These are phyloP conservation scores for Tipula confusa DNA, from an alignment of 2,888 invertebrate genomes.

Conservation along the genomic window DNA sequence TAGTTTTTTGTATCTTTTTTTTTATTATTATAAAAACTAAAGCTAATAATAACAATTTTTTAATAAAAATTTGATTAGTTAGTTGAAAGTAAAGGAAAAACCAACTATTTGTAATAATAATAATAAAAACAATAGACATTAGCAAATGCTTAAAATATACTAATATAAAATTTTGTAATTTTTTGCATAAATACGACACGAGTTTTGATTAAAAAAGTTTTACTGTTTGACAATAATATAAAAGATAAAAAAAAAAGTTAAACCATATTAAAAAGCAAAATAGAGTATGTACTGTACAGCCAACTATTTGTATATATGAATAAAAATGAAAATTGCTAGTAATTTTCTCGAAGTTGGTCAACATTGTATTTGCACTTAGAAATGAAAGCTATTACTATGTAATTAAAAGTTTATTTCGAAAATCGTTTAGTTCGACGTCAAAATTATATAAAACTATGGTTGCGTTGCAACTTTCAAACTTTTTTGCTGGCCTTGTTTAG, in stretches of 20 bases:
- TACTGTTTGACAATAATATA: not conserved
- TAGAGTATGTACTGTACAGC: too few relatives aligned
- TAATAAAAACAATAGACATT: not conserved
- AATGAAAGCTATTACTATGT: too few relatives aligned
- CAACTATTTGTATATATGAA: too few relatives aligned
- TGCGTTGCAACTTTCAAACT: too few relatives aligned
- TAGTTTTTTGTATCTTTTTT: not conserved
- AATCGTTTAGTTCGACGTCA: too few relatives aligned
- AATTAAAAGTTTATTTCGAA: too few relatives aligned
- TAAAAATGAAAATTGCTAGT: too few relatives aligned
- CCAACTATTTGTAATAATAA: not conserved
- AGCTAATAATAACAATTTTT: not conserved
- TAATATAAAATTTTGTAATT: not conserved
- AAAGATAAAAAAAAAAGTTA: not conserved
- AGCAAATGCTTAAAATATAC: not conserved
- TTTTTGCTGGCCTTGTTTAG: too few relatives aligned
- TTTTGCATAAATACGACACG: not conserved
- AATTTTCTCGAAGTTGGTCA: too few relatives aligned
- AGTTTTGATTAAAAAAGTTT: slow-evolving; percentile 25
- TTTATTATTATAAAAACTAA: not conserved
- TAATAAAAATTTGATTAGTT: slow-evolving; percentile 25
- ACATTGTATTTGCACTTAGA: too few relatives aligned
- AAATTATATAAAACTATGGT: too few relatives aligned
- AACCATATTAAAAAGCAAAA: not conserved
- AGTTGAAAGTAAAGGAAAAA: not conserved